Conservation (phyloP, 37 sponge, comb jelly and placozoan species). For the Haliclona indistincta region DNA sequence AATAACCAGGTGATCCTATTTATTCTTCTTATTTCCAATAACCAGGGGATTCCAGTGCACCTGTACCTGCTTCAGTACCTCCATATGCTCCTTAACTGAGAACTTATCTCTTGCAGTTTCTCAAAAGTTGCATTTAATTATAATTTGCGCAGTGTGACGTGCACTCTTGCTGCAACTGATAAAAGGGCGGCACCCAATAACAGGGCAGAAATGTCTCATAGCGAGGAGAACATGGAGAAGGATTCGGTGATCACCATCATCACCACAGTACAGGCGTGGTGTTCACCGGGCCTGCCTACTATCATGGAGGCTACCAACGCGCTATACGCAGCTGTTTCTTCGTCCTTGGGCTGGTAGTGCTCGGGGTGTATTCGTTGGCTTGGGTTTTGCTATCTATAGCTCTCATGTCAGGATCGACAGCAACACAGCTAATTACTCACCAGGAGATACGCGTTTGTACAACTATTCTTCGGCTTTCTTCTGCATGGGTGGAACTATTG, state of each 20-base stretch:
- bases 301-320: not conserved
- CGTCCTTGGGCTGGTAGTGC: not conserved
- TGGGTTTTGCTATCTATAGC: not conserved
- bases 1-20: too few relatives aligned
- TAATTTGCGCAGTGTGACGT: too few relatives aligned
- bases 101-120: too few relatives aligned
- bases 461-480: not conserved
- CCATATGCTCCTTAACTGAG: too few relatives aligned
- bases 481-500: not conserved
- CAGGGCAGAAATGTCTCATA: too few relatives aligned
- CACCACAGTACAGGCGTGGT: not conserved
- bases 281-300: too few relatives aligned
- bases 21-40: too few relatives aligned
- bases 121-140: too few relatives aligned
- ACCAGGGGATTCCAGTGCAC: too few relatives aligned
- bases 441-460: not conserved
- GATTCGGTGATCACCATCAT: not conserved
- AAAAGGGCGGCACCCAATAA: too few relatives aligned
- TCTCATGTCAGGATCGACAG: not conserved
- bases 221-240: not conserved
- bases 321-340: not conserved
- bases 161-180: too few relatives aligned
- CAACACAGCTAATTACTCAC: not conserved
- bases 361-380: not conserved
- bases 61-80: too few relatives aligned